phyloP scores from a whole-genome alignment of 2,113 vertebrate species.

The Pterocles burchelli region DNA sequence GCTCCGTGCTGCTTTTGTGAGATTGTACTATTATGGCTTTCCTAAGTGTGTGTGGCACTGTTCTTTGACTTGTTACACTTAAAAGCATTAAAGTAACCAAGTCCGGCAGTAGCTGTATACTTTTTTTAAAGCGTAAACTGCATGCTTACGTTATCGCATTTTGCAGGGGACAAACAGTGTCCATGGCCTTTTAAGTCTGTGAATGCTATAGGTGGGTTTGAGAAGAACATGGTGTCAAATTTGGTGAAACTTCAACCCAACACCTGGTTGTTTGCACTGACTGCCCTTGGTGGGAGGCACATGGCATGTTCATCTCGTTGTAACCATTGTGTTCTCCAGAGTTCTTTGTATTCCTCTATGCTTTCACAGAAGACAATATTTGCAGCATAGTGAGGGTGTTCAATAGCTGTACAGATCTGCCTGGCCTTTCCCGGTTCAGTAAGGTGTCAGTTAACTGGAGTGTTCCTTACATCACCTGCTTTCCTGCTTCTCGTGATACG shows the following conservation, averaged over 20 bases:
- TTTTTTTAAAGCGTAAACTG: neutral
- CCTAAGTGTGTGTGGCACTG: rapidly evolving
- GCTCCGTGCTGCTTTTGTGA: neutral
- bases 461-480: neutral
- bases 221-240: neutral
- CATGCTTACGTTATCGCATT: neutral
- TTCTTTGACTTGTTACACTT: neutral
- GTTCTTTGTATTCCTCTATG: neutral
- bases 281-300: neutral
- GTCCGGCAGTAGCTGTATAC: neutral
- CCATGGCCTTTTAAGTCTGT: neutral
- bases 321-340: rapidly evolving
- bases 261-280: neutral
- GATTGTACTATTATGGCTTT: neutral
- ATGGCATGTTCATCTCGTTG: rapidly evolving
- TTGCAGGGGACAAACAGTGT: neutral
- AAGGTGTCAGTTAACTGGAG: neutral
- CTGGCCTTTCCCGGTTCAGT: neutral
- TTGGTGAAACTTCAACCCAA: neutral
- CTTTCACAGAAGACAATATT: neutral
- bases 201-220: neutral
- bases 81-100: neutral
- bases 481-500: rapidly evolving
- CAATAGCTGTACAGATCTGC: neutral
- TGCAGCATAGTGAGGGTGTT: neutral